Evolutionary conservation across 2,888 invertebrate genomes (phyloP).

Genomic region (Empis livida): DNA sequence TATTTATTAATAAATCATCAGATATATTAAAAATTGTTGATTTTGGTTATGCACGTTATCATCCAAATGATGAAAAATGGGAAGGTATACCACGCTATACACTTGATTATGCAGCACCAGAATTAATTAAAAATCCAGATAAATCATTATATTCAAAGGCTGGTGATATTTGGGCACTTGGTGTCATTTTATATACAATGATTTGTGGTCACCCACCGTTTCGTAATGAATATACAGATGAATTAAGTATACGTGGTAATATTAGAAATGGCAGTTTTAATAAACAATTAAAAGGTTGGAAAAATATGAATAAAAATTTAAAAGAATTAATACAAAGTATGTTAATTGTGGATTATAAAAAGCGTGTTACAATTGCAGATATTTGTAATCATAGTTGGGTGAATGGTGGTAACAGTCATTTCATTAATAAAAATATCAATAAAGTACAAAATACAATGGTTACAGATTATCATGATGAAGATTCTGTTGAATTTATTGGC

Average conservation of each 20-base stretch:
- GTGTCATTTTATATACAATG: constrained; percentile 65
- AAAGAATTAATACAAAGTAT: constrained; percentile 5
- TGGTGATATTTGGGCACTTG: constrained; percentile 93
- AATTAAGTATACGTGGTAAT: constrained; percentile 8
- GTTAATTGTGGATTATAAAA: constrained; percentile 1
- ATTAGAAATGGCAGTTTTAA: neutral
- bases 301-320: neutral
- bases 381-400: constrained; percentile 1
- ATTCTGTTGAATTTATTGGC: neutral
- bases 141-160: constrained; percentile 61
- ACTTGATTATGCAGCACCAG: constrained; percentile 78
- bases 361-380: constrained; percentile 4
- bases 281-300: constrained; percentile 1
- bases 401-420: neutral
- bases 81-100: constrained; percentile 75
- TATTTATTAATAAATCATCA: constrained; percentile 38
- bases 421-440: no score
- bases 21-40: constrained; percentile 73
- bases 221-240: constrained; percentile 21
- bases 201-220: constrained; percentile 82
- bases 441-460: no score
- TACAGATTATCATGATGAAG: neutral
- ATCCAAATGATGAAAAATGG: constrained; percentile 20
- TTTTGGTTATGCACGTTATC: constrained; percentile 72
- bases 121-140: constrained; percentile 50